Evolutionary conservation across 2,888 invertebrate genomes (phyloP).

Genomic region (Thymelicus sylvestris): DNA sequence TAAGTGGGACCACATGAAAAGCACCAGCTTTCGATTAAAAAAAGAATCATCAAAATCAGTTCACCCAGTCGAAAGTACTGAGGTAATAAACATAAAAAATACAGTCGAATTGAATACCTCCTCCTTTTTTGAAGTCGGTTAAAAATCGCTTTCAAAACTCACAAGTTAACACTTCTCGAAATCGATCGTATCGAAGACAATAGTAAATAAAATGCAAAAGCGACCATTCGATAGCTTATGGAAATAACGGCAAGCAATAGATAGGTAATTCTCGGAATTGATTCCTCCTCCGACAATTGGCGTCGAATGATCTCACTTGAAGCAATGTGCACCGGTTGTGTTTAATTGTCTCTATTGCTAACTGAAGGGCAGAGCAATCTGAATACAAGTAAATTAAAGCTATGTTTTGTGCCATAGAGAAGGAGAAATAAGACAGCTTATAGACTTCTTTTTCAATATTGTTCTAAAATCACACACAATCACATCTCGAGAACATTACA

Average conservation of each 20-base stretch:
- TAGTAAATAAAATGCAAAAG: not conserved
- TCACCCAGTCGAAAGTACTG: too few species aligned
- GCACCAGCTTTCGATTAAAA: too few species aligned
- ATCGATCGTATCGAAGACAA: not conserved
- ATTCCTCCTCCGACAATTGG: conserved; percentile 39
- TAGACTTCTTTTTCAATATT: too few species aligned
- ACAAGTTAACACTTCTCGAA: not conserved
- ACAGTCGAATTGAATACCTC: too few species aligned
- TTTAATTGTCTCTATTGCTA: conserved; percentile 49
- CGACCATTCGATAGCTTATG: not conserved
- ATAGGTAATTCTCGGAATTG: conserved; percentile 41
- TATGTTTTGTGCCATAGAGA: not conserved
- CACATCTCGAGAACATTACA: too few species aligned
- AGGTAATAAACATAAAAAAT: too few species aligned
- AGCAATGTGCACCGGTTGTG: conserved; percentile 40
- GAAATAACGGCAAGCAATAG: conserved; percentile 4
- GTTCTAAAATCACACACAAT: too few species aligned
- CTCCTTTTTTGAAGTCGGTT: too few species aligned
- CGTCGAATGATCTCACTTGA: conserved; percentile 45
- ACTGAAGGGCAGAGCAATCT: conserved; percentile 35
- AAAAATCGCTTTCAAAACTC: too few species aligned
- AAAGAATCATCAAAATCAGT: too few species aligned
- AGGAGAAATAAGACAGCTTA: not conserved
- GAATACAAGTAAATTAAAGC: conserved; percentile 26
- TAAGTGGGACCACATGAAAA: too few species aligned